Conservation (phyloP, 2,113 vertebrate genomes). For the Cyanistes caeruleus region DNA sequence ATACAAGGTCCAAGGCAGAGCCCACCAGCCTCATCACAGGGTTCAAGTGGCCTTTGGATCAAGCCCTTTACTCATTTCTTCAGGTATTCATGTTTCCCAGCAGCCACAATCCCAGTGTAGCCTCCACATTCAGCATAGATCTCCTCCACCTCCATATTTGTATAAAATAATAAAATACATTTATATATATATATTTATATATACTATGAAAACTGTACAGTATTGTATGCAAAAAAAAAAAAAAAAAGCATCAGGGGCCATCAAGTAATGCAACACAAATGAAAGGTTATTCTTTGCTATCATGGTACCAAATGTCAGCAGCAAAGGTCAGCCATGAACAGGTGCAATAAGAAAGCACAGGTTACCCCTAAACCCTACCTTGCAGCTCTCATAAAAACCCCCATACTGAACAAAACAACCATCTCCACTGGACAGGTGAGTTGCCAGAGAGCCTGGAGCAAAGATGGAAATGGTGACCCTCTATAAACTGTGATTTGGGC, state of each 20-base stretch:
- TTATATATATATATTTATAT: slow-evolving; percentile 48
- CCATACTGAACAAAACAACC: neutral
- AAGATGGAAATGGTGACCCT: neutral
- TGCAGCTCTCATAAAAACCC: neutral
- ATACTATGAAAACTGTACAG: slow-evolving; percentile 57
- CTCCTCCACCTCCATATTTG: neutral
- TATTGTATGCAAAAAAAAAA: neutral
- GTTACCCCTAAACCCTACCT: neutral
- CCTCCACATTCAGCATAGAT: neutral
- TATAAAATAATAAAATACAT: slow-evolving; percentile 63
- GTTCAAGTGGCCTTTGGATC: neutral
- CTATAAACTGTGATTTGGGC: neutral
- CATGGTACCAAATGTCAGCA: neutral
- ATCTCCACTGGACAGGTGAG: neutral
- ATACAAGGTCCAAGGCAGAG: neutral
- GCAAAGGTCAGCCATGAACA: neutral
- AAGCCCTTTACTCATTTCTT: neutral
- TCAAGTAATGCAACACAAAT: neutral
- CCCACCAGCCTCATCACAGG: neutral
- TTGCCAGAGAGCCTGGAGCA: neutral
- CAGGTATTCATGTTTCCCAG: neutral
- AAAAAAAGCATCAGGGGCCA: neutral
- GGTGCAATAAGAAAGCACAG: neutral
- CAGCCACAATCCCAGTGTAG: neutral
- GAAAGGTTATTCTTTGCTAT: neutral